Evolutionary conservation across 2,113 vertebrate genomes (phyloP).

Genomic region (Chaetodon auriga): DNA sequence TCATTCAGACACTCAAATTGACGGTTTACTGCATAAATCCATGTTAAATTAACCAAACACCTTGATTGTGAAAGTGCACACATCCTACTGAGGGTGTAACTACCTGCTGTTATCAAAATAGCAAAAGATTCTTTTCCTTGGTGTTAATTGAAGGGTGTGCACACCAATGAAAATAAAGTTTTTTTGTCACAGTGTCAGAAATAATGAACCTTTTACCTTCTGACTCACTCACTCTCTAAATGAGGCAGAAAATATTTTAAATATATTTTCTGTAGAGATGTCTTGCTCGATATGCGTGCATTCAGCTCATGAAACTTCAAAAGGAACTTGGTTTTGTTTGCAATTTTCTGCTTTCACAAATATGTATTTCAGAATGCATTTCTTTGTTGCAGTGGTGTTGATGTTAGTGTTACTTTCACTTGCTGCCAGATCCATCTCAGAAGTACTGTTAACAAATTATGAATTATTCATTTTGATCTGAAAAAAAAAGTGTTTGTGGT

Average conservation of each 20-base stretch:
- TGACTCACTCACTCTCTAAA: background rate
- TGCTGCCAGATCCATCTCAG: background rate
- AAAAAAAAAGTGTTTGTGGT: background rate
- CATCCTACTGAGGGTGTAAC: background rate
- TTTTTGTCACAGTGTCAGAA: conserved; percentile 11
- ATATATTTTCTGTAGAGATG: too few relatives aligned
- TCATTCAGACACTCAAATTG: background rate
- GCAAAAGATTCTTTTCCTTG: conserved; percentile 9
- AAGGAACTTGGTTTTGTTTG: background rate
- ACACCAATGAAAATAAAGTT: background rate
- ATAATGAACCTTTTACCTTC: conserved; percentile 23
- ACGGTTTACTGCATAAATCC: background rate
- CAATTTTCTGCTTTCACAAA: conserved; percentile 1
- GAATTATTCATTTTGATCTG: conserved; percentile 29
- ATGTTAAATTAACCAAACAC: background rate
- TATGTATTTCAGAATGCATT: background rate
- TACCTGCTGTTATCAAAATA: background rate
- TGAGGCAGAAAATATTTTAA: background rate
- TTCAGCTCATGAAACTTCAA: background rate
- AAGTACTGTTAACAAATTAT: conserved; percentile 24
- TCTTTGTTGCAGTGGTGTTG: background rate
- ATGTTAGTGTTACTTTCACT: conserved; percentile 7
- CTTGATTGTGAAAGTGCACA: conserved; percentile 2
- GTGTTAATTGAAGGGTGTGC: conserved; percentile 9
- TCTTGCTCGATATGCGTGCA: background rate